Base-by-base conservation (phyloP, 2,888 invertebrate genomes). In the Alloplasta piceator region DNA sequence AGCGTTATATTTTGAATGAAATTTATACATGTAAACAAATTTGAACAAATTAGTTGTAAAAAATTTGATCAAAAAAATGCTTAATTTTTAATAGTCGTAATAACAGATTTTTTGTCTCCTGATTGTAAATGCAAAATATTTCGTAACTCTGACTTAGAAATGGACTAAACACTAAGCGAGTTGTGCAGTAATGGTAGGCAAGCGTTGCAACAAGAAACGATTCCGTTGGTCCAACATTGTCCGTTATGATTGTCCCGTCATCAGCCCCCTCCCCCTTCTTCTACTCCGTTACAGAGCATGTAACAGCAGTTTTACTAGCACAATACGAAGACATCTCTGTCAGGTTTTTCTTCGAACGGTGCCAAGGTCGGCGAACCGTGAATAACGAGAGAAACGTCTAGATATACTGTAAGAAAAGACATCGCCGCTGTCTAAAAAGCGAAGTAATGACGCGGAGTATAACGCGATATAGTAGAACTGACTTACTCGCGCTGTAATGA, bases 301-400 rank as follows among this genome's bases (percentile, higher is more conserved):
- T 75, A 75, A 67, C 67, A 52, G 50, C 58, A 26, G 64, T 58
- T 26, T 26, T 3, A 26, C 26, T 26, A 3, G 48, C 70, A 46
- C 56, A 64, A 26, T 46, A 58, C 68, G 41, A 64, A 64, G 70
- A 70, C 52, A 50, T 70, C 64, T 68, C 64, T 52, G 73, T 82
- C 67, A 56, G 71, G 56, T 67, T 66, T 78, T 78, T 60, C 74
- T 74, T 74, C 74, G 81, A 71, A 78, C 66, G 78, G 78, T 78
- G 73, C 74, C 81, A 81, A 81, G 81, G 74, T 78, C 74, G 78
- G 77, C 81, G 81, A 81, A 81, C 81, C 74, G 75, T 82, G 81
- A 64, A 82, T 82, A 78, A 82, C 78, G 74, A 81, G 78, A 60
- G 60, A 70, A 26, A 46, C 39, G 26, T 26, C 26, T 26, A 26